phyloP scores from a whole-genome alignment of 2,888 invertebrate species.

The Harpagoxenus sublaevis region DNA sequence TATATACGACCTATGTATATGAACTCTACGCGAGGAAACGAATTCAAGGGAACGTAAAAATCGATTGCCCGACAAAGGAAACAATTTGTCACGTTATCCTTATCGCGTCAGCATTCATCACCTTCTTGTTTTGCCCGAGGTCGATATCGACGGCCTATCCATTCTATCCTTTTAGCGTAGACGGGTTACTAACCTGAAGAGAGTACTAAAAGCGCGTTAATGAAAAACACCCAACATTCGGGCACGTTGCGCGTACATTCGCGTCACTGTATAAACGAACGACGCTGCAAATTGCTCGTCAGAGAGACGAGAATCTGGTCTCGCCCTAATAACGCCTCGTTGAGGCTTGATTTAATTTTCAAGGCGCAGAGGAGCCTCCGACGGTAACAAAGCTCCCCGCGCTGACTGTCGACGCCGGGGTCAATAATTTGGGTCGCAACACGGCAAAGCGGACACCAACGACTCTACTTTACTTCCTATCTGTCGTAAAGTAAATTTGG shows the following conservation, averaged over 20 bases:
- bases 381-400: constrained; percentile 58
- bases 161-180: constrained; percentile 1
- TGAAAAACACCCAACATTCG: constrained; percentile 33
- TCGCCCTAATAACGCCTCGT: constrained; percentile 73
- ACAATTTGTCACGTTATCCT: constrained; percentile 37
- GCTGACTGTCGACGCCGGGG: constrained; percentile 18
- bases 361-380: constrained; percentile 47
- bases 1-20: neutral
- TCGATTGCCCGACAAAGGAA: constrained; percentile 14
- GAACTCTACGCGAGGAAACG: neutral
- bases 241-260: neutral
- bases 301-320: constrained; percentile 53
- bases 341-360: constrained; percentile 65
- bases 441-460: neutral
- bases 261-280: constrained; percentile 4
- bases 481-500: neutral
- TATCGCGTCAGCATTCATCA: constrained; percentile 37
- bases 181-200: neutral
- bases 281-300: constrained; percentile 37
- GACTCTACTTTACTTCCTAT: neutral
- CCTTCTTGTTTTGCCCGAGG: neutral
- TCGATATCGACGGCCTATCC: constrained; percentile 23
- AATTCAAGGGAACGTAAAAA: constrained; percentile 12
- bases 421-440: constrained; percentile 22
- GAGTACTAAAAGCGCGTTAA: constrained; percentile 44